These are phyloP conservation scores for Corythoichthys haematopterus DNA, from an alignment of 2,113 vertebrate genomes.

Conservation along the genomic window DNA sequence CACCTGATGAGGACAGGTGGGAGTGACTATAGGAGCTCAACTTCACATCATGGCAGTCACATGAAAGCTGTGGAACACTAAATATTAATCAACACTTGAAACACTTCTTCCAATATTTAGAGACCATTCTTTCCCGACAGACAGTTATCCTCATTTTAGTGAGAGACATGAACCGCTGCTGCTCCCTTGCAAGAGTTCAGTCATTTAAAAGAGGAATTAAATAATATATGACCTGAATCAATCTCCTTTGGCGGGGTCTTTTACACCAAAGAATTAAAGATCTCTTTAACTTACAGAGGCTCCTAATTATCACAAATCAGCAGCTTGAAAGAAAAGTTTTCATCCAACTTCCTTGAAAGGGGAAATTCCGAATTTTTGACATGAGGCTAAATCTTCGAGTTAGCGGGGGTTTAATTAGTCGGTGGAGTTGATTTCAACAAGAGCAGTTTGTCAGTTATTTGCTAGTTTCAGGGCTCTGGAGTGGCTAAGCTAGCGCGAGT, in stretches of 20 bases:
- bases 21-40: slow-evolving; percentile 28
- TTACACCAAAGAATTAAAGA: slow-evolving; percentile 19
- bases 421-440: no score
- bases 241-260: slow-evolving; percentile 12
- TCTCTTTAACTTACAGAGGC: slow-evolving; percentile 9
- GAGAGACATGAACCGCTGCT: slow-evolving; percentile 28
- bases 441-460: no score
- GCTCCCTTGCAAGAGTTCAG: slow-evolving; percentile 29
- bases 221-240: slow-evolving; percentile 37
- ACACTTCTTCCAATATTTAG: slow-evolving; percentile 45
- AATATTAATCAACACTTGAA: slow-evolving; percentile 55
- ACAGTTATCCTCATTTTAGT: slow-evolving; percentile 19
- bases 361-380: no score
- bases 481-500: no score
- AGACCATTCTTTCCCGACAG: slow-evolving; percentile 20
- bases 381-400: no score
- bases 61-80: slow-evolving; percentile 43
- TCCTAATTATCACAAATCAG: slow-evolving; percentile 19
- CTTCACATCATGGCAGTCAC: slow-evolving; percentile 37
- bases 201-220: slow-evolving; percentile 32
- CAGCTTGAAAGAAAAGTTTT: background rate
- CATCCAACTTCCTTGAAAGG: background rate
- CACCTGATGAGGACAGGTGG: slow-evolving; percentile 39
- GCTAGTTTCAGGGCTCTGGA: no score
- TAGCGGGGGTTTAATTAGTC: no score